Conservation (phyloP, 2,113 vertebrate genomes). For the Solenodon paradoxus region DNA sequence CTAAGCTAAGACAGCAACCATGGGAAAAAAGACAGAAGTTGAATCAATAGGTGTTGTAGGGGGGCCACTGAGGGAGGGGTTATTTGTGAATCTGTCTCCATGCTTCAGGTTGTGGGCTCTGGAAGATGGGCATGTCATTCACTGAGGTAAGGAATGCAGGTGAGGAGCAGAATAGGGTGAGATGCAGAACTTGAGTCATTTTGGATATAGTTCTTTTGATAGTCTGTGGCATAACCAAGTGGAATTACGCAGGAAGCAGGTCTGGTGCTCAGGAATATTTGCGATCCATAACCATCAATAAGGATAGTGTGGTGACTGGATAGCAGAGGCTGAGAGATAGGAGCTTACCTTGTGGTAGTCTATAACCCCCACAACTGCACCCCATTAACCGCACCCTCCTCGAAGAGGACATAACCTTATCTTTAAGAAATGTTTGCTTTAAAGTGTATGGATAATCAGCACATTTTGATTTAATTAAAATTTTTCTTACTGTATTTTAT, state of each 20-base stretch:
- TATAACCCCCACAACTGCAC: no score
- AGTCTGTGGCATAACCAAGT: background rate
- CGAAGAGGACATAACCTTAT: background rate
- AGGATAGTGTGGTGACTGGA: background rate
- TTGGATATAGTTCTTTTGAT: background rate
- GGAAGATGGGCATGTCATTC: background rate
- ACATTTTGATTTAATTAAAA: background rate
- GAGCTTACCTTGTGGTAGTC: background rate
- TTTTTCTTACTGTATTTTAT: background rate
- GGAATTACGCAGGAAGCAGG: background rate
- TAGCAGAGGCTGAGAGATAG: background rate
- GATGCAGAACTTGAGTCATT: background rate
- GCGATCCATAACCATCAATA: background rate
- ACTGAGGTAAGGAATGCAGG: background rate
- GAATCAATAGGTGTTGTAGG: background rate
- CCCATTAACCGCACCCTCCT: no score
- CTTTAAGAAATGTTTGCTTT: conserved; percentile 24
- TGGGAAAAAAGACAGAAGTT: background rate
- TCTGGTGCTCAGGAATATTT: background rate
- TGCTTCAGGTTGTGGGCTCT: background rate
- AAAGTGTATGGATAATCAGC: background rate
- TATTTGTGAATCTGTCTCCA: background rate
- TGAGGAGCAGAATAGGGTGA: background rate
- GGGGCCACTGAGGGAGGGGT: background rate
- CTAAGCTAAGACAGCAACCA: background rate